A percentile compares a stretch with the other conserved stretches of the same genome.
phyloP scores from a whole-genome alignment of 2,888 invertebrate species.

The Augochlorella aurata region DNA sequence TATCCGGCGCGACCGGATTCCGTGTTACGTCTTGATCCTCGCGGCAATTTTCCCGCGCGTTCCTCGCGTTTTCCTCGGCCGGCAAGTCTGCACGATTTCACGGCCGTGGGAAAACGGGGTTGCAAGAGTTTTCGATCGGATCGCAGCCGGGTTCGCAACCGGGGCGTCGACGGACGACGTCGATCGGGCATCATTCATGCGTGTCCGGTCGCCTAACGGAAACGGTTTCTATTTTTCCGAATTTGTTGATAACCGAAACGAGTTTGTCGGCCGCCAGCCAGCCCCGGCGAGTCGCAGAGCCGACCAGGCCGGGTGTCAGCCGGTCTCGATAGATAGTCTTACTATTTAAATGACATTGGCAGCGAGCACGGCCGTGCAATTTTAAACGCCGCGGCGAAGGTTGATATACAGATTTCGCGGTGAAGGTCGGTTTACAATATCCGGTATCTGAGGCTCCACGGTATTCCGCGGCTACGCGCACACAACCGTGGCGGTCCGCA shows the following conservation, averaged over 20 bases:
- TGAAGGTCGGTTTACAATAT: conserved; percentile 65
- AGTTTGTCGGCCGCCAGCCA: conserved; percentile 20
- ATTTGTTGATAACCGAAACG: conserved; percentile 28
- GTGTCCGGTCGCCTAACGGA: conserved; percentile 27
- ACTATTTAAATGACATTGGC: conserved; percentile 43
- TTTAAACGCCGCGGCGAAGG: conserved; percentile 53
- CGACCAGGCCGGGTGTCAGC: neutral
- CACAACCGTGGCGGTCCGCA: no score
- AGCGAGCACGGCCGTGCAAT: conserved; percentile 41
- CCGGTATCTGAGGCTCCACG: conserved; percentile 56
- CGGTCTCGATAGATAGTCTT: conserved; percentile 14
- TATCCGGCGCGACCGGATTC: neutral
- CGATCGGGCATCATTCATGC: conserved; percentile 19
- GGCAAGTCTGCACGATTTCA: neutral
- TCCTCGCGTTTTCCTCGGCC: neutral
- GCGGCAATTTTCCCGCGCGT: neutral
- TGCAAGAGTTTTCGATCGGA: neutral
- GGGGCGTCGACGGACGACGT: conserved; percentile 7
- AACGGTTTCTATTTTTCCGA: conserved; percentile 30
- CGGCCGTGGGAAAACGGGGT: neutral
- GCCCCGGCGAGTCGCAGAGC: neutral
- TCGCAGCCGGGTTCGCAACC: neutral
- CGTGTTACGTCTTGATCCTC: no score
- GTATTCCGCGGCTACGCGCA: conserved; percentile 39
- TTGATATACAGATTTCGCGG: conserved; percentile 63